Conservation (phyloP, 2,113 vertebrate species). For the Grammomys surdaster region DNA sequence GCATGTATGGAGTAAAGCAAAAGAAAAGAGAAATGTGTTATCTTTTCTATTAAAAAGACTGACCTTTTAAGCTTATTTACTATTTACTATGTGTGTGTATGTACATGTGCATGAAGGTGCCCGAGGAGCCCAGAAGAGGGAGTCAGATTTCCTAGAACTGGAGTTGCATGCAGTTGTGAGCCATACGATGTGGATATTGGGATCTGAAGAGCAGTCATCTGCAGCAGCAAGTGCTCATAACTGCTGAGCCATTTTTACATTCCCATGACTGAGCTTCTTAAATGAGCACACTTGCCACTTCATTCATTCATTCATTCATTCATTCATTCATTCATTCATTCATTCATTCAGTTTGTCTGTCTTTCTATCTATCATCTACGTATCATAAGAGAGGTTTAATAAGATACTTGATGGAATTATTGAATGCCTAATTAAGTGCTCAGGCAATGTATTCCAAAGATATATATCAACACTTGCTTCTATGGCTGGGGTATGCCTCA, state of each 20-base stretch:
- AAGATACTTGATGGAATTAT: neutral
- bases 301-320: neutral
- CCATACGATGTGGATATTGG: neutral
- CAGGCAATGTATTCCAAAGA: neutral
- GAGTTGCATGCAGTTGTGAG: neutral
- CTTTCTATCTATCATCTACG: neutral
- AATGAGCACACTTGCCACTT: neutral
- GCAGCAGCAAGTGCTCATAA: neutral
- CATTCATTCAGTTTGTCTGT: too few relatives aligned
- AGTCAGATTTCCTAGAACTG: neutral
- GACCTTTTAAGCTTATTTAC: neutral
- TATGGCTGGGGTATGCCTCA: too few relatives aligned
- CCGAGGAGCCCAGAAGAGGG: neutral
- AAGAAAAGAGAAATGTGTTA: neutral
- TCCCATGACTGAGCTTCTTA: neutral
- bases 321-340: neutral
- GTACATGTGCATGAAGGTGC: neutral
- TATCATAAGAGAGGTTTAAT: neutral
- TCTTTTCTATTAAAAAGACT: neutral
- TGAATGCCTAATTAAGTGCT: neutral
- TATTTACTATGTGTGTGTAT: neutral
- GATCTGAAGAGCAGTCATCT: neutral
- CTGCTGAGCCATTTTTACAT: neutral
- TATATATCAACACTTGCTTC: too few relatives aligned
- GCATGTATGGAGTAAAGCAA: neutral